Base-by-base conservation (phyloP, 2,888 invertebrate genomes). In the Spisula subtruncata region DNA sequence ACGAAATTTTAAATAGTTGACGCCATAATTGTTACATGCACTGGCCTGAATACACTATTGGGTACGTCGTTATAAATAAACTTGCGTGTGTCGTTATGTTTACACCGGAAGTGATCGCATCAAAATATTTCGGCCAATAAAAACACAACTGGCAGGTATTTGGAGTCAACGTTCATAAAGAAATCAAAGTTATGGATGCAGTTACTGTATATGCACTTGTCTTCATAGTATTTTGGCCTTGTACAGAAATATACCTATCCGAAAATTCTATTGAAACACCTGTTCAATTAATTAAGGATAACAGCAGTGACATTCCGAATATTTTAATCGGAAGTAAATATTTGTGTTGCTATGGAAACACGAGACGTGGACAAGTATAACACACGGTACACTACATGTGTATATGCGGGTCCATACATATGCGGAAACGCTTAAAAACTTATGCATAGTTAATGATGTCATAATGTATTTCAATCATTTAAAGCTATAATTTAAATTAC, bases 291-390 rank as follows among this genome's bases (percentile, higher is more conserved):
- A 12, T 16, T 32, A 4, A 32, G 14, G 35, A 75, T 18, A 75
- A 75, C 14, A 75, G 25, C 75, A 5, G 35, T 18, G 32, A 25
- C 75, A 75, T 75, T 75, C 75, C 75, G 75, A 75, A 75, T 75
- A 75, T 75, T 32, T 75, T 25, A 56, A 56, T 75, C 75, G 75
- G 35, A 35, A 32, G 75, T 75, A 75, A 75, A 75, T 32, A 75
- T 75, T 75, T 75, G 35, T 14, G 75, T 75, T 75, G 35, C 75
- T 35, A 75, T 75, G 75, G 75, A 75, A 16, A 75, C 25, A 16
- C n/a, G 60, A 66, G 51, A 12, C 51, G 16, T 16, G 51, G 51
- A 41, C 2, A 41, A 41, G 41, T 41, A 41, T 41, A 41, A 8
- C 8, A 41, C 41, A 41, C 41, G 41, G 41, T 2, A 2, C 8